Evolutionary conservation across 2,797 vertebrate genomes (phyloP).

Genomic region (Paguma larvata): DNA sequence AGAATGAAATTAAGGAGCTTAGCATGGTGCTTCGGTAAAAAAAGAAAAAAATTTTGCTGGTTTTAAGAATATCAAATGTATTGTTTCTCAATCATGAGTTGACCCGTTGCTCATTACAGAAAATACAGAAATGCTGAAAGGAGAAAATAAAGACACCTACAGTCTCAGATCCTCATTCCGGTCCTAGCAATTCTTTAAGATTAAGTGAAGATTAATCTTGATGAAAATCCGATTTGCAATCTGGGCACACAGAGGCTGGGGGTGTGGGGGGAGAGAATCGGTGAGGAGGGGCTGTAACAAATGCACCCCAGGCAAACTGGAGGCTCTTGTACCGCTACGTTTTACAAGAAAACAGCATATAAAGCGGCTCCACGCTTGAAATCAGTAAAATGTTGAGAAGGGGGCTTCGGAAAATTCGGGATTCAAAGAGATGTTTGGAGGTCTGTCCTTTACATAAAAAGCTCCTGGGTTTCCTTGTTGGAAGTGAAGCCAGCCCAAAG

Average conservation of each 20-base stretch:
- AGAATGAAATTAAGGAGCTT: slow-evolving; percentile 75
- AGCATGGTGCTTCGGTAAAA: slow-evolving; percentile 71
- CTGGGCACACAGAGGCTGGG: neutral
- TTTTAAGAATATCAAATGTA: slow-evolving; percentile 54
- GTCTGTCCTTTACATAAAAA: slow-evolving; percentile 26
- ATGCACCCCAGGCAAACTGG: neutral
- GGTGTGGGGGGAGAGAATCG: neutral
- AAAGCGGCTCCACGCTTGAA: neutral
- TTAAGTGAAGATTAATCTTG: slow-evolving; percentile 60
- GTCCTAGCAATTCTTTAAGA: slow-evolving; percentile 2
- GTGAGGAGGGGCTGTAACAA: neutral
- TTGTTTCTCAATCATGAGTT: slow-evolving; percentile 28
- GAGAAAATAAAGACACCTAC: slow-evolving; percentile 27
- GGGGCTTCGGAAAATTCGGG: slow-evolving; percentile 50
- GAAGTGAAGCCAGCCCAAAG: slow-evolving; percentile 9
- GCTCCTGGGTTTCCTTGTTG: neutral
- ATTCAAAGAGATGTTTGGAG: slow-evolving; percentile 30
- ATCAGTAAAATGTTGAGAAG: slow-evolving; percentile 29
- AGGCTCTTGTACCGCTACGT: neutral
- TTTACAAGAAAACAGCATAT: neutral
- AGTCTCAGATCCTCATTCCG: neutral
- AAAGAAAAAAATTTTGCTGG: slow-evolving; percentile 54
- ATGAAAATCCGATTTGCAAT: slow-evolving; percentile 60
- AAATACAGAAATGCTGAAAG: slow-evolving; percentile 39
- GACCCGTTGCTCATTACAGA: neutral